phyloP scores from a whole-genome alignment of 2,797 vertebrate genomes.

The Gephyroberyx darwinii region DNA sequence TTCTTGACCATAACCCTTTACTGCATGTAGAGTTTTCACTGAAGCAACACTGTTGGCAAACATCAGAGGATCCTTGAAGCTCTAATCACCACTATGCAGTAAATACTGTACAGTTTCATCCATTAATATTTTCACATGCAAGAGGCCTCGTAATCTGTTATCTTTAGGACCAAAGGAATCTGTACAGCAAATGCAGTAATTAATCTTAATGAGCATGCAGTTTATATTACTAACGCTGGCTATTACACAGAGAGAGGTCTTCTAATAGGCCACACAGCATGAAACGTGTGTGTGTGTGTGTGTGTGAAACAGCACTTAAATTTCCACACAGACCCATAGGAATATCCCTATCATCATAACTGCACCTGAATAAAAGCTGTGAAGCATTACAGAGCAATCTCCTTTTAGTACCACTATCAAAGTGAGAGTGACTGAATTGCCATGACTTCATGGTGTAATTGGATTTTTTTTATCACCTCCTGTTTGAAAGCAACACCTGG shows the following conservation, averaged over 20 bases:
- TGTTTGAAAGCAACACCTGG: conserved; percentile 63
- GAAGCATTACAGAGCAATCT: conserved; percentile 36
- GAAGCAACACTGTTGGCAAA: too few relatives aligned
- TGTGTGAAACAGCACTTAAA: conserved; percentile 11
- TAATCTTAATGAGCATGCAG: neutral
- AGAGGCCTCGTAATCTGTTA: neutral
- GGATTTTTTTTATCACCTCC: conserved; percentile 49
- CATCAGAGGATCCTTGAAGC: too few relatives aligned
- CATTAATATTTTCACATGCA: neutral
- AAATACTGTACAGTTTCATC: neutral
- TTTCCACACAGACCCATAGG: conserved; percentile 3
- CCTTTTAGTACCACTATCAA: conserved; percentile 20
- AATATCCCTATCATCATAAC: conserved; percentile 13
- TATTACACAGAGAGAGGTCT: neutral
- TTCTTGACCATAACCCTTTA: too few relatives aligned
- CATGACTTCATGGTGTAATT: conserved; percentile 54
- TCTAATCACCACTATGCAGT: too few relatives aligned
- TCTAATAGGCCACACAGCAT: neutral
- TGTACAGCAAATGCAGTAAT: neutral
- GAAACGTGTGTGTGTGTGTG: conserved; percentile 6
- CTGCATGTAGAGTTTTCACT: too few relatives aligned
- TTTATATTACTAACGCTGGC: neutral
- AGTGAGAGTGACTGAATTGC: conserved; percentile 15
- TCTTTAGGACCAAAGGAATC: neutral
- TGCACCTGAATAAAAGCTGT: conserved; percentile 41